Base-by-base conservation (phyloP, 2,113 vertebrate genomes). In the Paedocypris sp. region DNA sequence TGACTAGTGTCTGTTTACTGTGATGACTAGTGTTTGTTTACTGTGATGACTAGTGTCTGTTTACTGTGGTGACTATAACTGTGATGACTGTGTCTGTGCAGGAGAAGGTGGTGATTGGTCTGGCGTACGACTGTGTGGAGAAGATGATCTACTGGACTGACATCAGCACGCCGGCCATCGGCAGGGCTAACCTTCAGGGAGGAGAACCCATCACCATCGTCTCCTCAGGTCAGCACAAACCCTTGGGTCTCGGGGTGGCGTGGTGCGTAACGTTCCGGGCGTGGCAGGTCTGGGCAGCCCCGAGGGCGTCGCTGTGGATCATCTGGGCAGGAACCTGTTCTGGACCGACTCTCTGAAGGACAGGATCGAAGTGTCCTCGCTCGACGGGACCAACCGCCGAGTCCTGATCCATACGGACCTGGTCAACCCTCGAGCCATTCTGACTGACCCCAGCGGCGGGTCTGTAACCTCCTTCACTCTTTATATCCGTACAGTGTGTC, bases 291-390 rank as follows among this genome's bases (percentile, higher is more conserved):
- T 98, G 26, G 86, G 87, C 69, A 95, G 92, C 62, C 94, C 94
- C 2, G 94, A 98, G 77, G 94, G 94, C 32, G 77, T 98, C 28
- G 85, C 92, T 8, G 32, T 98, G 0, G 94, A 98, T 78, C 87
- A 91, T 28, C 80, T 94, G 1, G 81, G 92, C 57, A 89, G 90
- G 31, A 93, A 90, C 68, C 76, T 98, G 65, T 98, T 94, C 85
- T 98, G 94, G 94, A 97, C 93, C 1, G 94, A 98, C 72, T 98
- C 94, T 49, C 71, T 84, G 0, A 71, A 82, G n/a, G 89, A 98
- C 64, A 86, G 87, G 2, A 89, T 98, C 38, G 93, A 96, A 70
- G 93, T 97, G 15, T 86, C 93, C 0, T 83, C 70, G 16, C 76
- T 98, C 60, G 92, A 97, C 1, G 93, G 94, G 23, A 82, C 81